A percentile compares a stretch with the other conserved stretches of the same genome.
phyloP scores from a whole-genome alignment of 2,797 vertebrate genomes.

The Amblyraja radiata region DNA sequence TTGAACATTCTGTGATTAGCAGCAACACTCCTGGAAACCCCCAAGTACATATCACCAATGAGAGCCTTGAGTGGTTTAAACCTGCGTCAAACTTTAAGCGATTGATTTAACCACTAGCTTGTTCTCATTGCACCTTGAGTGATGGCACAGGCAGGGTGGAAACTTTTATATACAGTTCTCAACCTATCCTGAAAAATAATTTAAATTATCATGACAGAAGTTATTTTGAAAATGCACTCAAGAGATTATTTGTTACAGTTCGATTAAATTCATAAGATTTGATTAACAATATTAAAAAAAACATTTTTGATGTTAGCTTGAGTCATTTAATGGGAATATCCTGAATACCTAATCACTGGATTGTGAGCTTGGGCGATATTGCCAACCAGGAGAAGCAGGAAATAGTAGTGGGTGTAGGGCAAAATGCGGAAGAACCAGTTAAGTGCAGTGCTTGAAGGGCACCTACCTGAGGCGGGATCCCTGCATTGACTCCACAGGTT shows the following conservation, averaged over 20 bases:
- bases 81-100: slow-evolving; percentile 20
- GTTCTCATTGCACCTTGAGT: slow-evolving; percentile 9
- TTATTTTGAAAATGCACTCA: background rate
- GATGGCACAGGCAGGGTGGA: slow-evolving; percentile 19
- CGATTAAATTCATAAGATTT: background rate
- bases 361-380: background rate
- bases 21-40: slow-evolving; percentile 30
- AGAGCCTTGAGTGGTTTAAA: slow-evolving; percentile 23
- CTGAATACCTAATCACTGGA: background rate
- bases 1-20: slow-evolving; percentile 15
- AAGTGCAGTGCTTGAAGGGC: too few relatives aligned
- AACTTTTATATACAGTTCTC: slow-evolving; percentile 7
- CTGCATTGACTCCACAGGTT: too few relatives aligned
- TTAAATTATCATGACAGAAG: background rate
- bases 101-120: slow-evolving; percentile 20
- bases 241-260: background rate
- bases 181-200: background rate
- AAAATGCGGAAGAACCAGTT: too few relatives aligned
- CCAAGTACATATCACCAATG: slow-evolving; percentile 21
- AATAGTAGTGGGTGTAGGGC: too few relatives aligned
- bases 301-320: background rate
- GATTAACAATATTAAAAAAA: background rate
- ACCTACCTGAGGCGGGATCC: too few relatives aligned
- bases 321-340: background rate
- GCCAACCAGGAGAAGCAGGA: too few relatives aligned